Conservation (phyloP, 2,797 vertebrate genomes). For the Malacoraja senta region DNA sequence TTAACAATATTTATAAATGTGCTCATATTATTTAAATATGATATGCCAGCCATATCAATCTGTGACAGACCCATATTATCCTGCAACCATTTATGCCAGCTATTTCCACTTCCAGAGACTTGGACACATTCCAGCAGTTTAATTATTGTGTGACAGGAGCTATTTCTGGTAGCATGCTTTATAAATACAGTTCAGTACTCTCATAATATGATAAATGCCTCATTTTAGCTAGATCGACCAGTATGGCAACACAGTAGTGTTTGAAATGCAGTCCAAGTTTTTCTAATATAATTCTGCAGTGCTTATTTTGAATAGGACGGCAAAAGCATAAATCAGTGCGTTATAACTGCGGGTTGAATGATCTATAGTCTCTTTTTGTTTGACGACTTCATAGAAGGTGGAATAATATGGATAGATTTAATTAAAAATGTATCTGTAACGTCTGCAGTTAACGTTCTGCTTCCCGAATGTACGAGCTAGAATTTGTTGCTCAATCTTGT, state of each 20-base stretch:
- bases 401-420: neutral
- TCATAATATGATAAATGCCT: conserved; percentile 70
- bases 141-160: conserved; percentile 65
- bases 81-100: conserved; percentile 63
- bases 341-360: conserved; percentile 1
- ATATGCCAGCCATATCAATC: conserved; percentile 58
- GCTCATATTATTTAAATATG: conserved; percentile 58
- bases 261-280: neutral
- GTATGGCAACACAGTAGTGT: conserved; percentile 2
- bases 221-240: conserved; percentile 48
- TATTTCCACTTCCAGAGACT: conserved; percentile 69
- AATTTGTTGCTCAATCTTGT: conserved; percentile 28
- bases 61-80: conserved; percentile 61
- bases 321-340: conserved; percentile 8
- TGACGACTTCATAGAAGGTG: conserved; percentile 16
- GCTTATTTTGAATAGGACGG: neutral
- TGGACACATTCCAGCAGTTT: conserved; percentile 66
- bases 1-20: conserved; percentile 64
- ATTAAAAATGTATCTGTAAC: conserved; percentile 26
- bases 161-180: conserved; percentile 68
- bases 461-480: conserved; percentile 5
- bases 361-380: neutral
- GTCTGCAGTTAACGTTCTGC: neutral
- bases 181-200: conserved; percentile 64
- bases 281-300: neutral